These are phyloP conservation scores for Lucinisca nassula DNA, from an alignment of 2,888 invertebrate genomes.

Conservation along the genomic window DNA sequence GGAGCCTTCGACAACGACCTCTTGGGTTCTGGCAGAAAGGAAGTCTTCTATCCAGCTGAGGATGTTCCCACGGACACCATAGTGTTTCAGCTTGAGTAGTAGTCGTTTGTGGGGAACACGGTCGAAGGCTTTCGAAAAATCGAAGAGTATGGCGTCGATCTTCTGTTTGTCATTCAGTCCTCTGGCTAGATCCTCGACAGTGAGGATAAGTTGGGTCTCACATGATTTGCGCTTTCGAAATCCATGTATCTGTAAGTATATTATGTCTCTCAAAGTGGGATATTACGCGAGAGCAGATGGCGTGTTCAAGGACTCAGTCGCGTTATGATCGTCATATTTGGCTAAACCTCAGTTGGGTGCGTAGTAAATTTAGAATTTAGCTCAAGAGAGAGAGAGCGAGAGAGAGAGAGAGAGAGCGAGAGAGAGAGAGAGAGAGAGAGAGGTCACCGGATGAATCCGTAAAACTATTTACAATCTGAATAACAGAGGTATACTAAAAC, in stretches of 20 bases:
- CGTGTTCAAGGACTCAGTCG: conserved; percentile 21
- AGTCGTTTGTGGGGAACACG: not conserved
- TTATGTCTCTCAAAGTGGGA: not conserved
- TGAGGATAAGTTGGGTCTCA: not conserved
- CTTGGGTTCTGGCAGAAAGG: conserved; percentile 1
- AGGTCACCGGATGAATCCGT: too few relatives aligned
- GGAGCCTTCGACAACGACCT: not conserved
- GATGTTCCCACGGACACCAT: conserved; percentile 5
- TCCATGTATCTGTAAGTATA: too few relatives aligned
- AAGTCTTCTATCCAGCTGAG: conserved; percentile 8
- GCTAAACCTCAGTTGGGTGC: too few relatives aligned
- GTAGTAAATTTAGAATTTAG: too few relatives aligned
- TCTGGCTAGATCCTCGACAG: conserved; percentile 21
- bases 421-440: too few relatives aligned
- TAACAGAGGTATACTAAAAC: too few relatives aligned
- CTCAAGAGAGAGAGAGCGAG: too few relatives aligned
- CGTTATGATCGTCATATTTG: too few relatives aligned
- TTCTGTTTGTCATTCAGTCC: conserved; percentile 17
- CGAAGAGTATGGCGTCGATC: conserved; percentile 19
- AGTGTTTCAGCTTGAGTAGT: not conserved
- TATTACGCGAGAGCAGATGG: conserved; percentile 1
- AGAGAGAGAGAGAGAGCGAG: too few relatives aligned
- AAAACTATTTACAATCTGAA: too few relatives aligned
- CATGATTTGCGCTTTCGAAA: conserved; percentile 1
- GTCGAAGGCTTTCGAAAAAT: conserved; percentile 1